A percentile compares a stretch with the other conserved stretches of the same genome.
Evolutionary conservation across 2,797 vertebrate genomes (phyloP).

Genomic region (Acrocephalus scirpaceus): DNA sequence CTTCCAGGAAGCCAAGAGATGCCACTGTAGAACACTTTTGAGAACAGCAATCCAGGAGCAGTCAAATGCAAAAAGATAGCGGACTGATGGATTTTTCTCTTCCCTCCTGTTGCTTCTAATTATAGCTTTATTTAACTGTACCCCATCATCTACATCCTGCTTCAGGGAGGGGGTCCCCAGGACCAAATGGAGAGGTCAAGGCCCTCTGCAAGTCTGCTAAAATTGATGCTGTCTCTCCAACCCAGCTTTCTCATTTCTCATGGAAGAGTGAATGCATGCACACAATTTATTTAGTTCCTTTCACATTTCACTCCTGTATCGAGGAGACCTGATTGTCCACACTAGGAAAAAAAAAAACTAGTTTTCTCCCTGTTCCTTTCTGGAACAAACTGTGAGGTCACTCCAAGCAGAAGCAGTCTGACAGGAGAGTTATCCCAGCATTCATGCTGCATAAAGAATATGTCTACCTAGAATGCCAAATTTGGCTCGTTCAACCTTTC

Average conservation of each 20-base stretch:
- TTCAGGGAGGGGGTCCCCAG: background rate
- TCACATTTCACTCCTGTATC: background rate
- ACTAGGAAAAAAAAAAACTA: rapidly evolving
- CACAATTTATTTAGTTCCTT: background rate
- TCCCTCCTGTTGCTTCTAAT: background rate
- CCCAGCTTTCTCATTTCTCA: background rate
- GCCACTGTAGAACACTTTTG: background rate
- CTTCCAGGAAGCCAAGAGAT: constrained; percentile 54
- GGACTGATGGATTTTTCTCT: background rate
- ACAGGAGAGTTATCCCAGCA: background rate
- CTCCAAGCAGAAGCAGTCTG: background rate
- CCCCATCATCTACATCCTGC: background rate
- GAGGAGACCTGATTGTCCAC: background rate
- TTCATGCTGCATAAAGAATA: background rate
- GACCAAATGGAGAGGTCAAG: background rate
- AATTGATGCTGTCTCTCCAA: background rate
- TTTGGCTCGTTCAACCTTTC: background rate
- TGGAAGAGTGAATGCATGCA: background rate
- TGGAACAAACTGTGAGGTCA: background rate
- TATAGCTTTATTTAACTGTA: background rate
- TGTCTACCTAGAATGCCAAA: background rate
- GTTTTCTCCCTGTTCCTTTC: background rate
- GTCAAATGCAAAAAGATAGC: background rate
- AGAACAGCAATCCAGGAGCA: background rate
- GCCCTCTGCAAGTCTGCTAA: background rate